These are phyloP conservation scores for Gallinago stenura DNA, from an alignment of 2,797 vertebrate genomes.

Conservation along the genomic window DNA sequence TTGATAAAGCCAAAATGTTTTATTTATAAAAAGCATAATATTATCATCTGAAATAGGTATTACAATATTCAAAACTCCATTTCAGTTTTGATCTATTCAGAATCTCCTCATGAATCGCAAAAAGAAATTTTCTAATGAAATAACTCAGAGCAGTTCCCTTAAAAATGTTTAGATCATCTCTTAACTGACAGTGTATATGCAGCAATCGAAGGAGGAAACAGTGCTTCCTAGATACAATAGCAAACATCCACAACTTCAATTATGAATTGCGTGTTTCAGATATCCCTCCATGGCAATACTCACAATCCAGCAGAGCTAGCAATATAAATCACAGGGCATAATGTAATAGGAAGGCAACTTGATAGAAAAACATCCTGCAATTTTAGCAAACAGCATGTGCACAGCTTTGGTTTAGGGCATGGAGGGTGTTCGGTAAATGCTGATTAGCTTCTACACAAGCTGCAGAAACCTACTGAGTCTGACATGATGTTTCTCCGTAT, in stretches of 20 bases:
- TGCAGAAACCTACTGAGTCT: constrained; percentile 18
- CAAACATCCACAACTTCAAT: not conserved
- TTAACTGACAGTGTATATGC: not conserved
- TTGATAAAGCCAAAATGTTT: constrained; percentile 54
- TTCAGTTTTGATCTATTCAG: constrained; percentile 20
- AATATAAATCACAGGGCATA: constrained; percentile 47
- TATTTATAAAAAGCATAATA: constrained; percentile 44
- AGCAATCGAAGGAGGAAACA: fast-evolving
- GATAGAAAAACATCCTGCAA: constrained; percentile 46
- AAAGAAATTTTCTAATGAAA: not conserved
- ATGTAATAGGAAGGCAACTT: constrained; percentile 16
- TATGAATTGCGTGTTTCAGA: constrained; percentile 13
- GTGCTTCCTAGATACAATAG: not conserved
- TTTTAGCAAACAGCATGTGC: constrained; percentile 54
- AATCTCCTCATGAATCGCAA: not conserved
- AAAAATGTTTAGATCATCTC: not conserved
- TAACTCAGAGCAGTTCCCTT: not conserved
- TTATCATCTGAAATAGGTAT: constrained; percentile 5
- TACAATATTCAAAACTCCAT: not conserved
- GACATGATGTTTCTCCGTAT: not conserved
- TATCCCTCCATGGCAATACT: constrained; percentile 20
- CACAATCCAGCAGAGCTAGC: constrained; percentile 43
- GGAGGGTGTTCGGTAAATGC: not conserved
- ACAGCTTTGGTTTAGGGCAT: not conserved
- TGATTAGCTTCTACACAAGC: constrained; percentile 14